phyloP scores from a whole-genome alignment of 2,797 vertebrate genomes.

The Gambelia wislizenii region DNA sequence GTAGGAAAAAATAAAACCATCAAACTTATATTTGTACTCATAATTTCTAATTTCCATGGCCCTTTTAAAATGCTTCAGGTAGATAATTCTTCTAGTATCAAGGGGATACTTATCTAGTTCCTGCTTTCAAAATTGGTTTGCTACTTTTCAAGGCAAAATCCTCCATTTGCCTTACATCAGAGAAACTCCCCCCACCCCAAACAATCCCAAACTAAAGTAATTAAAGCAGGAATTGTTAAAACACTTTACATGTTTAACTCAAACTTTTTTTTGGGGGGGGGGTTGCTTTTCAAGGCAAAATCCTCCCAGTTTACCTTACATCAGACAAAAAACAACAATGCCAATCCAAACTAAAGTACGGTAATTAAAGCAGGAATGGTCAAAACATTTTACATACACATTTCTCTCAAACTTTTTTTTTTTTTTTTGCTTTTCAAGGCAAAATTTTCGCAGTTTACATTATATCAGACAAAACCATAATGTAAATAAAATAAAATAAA shows the following conservation, averaged over 20 bases:
- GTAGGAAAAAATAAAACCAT: not conserved
- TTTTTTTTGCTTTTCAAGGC: not conserved
- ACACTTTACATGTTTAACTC: not conserved
- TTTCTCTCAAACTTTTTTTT: not conserved
- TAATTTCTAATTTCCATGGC: not conserved
- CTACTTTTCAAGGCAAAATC: not conserved
- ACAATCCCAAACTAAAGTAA: not conserved
- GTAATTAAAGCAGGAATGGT: too few relatives aligned
- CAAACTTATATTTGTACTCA: not conserved
- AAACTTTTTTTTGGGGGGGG: not conserved
- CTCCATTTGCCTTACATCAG: not conserved
- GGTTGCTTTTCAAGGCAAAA: not conserved
- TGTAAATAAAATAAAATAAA: not conserved
- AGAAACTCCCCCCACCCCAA: too few relatives aligned
- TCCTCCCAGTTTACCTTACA: not conserved
- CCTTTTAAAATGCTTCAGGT: not conserved
- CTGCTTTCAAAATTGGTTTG: not conserved
- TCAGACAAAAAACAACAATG: not conserved
- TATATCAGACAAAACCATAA: not conserved
- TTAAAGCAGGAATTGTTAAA: not conserved
- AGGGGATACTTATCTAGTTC: not conserved
- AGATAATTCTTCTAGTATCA: not conserved
- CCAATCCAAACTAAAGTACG: too few relatives aligned
- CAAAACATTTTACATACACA: too few relatives aligned
- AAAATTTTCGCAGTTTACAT: not conserved